A percentile compares a stretch with the other conserved stretches of the same genome.
Evolutionary conservation across 2,888 invertebrate genomes (phyloP).

Genomic region (Odontothrips loti): DNA sequence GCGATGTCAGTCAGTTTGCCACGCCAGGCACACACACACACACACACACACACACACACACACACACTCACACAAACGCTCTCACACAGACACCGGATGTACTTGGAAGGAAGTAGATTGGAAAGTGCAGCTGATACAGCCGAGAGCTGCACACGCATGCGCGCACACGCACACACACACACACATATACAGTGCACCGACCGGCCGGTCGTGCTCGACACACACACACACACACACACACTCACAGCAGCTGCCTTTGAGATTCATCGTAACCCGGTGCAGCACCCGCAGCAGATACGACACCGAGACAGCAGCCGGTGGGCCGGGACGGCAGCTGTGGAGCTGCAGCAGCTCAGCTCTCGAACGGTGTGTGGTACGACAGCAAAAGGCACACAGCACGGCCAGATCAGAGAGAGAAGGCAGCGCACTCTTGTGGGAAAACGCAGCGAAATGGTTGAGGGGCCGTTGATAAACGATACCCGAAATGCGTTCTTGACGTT

Average conservation of each 20-base stretch:
- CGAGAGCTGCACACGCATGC: not conserved
- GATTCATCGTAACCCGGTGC: too few relatives aligned
- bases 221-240: not conserved
- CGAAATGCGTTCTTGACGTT: too few relatives aligned
- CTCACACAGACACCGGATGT: conserved; percentile 5
- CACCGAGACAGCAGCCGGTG: not conserved
- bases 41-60: not conserved
- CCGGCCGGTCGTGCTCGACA: not conserved
- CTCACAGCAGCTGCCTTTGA: not conserved
- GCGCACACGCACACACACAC: not conserved
- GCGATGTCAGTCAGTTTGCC: not conserved
- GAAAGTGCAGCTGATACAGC: conserved; percentile 16
- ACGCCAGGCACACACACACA: not conserved
- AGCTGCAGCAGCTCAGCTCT: not conserved
- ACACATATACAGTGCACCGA: not conserved
- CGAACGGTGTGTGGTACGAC: too few relatives aligned
- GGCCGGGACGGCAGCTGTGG: not conserved
- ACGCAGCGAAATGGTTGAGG: too few relatives aligned
- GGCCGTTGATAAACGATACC: too few relatives aligned
- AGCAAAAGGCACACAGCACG: too few relatives aligned
- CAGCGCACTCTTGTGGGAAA: too few relatives aligned
- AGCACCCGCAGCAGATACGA: not conserved
- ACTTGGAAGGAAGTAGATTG: conserved; percentile 16
- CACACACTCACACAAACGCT: not conserved
- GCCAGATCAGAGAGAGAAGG: too few relatives aligned